A percentile compares a stretch with the other conserved stretches of the same genome.
phyloP scores from a whole-genome alignment of 2,888 invertebrate genomes.

The Scaptomyza caliginosa region DNA sequence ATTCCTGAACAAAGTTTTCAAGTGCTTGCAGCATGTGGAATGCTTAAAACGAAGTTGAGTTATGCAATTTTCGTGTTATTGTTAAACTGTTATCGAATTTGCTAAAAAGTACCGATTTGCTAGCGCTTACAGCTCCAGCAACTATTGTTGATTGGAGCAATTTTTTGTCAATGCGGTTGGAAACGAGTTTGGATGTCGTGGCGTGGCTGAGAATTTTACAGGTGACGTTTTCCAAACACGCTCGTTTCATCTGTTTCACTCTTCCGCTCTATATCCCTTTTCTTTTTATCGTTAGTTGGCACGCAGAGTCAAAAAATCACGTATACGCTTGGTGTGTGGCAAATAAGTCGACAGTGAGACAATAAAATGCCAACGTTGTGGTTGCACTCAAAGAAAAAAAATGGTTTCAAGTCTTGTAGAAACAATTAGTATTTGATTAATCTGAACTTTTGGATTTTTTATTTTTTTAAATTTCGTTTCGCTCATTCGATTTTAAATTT shows the following conservation, averaged over 20 bases:
- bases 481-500: too few relatives aligned
- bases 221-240: slow-evolving; percentile 27
- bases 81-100: slow-evolving; percentile 35
- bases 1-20: slow-evolving; percentile 14
- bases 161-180: slow-evolving; percentile 18
- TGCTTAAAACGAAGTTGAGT: slow-evolving; percentile 16
- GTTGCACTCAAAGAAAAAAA: background rate
- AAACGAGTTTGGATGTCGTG: slow-evolving; percentile 18
- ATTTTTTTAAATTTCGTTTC: background rate
- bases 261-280: background rate
- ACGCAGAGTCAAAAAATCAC: slow-evolving; percentile 72
- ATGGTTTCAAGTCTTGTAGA: background rate
- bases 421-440: background rate
- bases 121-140: slow-evolving; percentile 4
- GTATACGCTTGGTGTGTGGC: slow-evolving; percentile 60
- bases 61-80: slow-evolving; percentile 29
- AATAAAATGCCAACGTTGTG: background rate
- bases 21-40: slow-evolving; percentile 10
- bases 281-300: slow-evolving; percentile 57
- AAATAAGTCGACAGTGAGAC: slow-evolving; percentile 53
- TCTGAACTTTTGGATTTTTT: background rate
- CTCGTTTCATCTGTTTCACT: background rate
- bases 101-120: slow-evolving; percentile 27
- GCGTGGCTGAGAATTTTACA: slow-evolving; percentile 30
- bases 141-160: slow-evolving; percentile 9